Evolutionary conservation across 2,113 vertebrate species (phyloP).

Genomic region (Excalfactoria chinensis): DNA sequence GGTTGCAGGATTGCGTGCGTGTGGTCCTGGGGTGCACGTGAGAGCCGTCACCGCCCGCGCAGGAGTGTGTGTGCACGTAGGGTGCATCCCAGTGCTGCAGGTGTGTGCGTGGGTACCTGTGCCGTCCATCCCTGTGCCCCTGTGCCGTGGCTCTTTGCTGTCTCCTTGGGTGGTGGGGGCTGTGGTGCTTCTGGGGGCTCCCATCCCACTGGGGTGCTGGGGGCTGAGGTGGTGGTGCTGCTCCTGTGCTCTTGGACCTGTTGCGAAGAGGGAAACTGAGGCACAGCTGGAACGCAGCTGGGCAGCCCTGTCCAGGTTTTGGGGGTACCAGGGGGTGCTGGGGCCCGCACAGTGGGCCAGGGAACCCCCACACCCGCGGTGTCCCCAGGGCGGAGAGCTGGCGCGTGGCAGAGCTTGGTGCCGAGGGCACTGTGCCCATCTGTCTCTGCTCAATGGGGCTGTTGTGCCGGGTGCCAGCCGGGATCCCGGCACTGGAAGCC

Average conservation of each 20-base stretch:
- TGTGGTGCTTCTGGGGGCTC: no score
- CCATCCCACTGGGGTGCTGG: accelerated
- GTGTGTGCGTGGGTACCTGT: not conserved
- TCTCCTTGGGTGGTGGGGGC: accelerated
- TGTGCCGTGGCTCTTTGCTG: accelerated
- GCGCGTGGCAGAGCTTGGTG: conserved; percentile 64
- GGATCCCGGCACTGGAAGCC: conserved; percentile 9
- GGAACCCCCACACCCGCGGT: not conserved
- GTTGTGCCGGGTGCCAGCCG: conserved; percentile 50
- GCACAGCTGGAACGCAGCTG: not conserved
- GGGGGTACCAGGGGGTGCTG: not conserved
- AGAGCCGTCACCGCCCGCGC: not conserved
- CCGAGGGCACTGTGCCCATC: conserved; percentile 41
- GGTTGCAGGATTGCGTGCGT: not conserved
- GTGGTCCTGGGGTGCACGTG: conserved; percentile 31
- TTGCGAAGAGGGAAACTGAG: not conserved
- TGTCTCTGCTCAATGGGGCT: conserved; percentile 47
- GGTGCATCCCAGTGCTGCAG: not conserved
- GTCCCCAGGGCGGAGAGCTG: not conserved
- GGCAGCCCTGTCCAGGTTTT: not conserved
- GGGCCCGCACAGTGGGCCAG: not conserved
- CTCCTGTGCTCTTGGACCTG: accelerated
- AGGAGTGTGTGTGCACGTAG: not conserved
- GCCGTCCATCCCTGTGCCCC: not conserved
- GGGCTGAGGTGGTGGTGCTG: not conserved